Base-by-base conservation (phyloP, 2,113 vertebrate species). In the Candoia aspera region DNA sequence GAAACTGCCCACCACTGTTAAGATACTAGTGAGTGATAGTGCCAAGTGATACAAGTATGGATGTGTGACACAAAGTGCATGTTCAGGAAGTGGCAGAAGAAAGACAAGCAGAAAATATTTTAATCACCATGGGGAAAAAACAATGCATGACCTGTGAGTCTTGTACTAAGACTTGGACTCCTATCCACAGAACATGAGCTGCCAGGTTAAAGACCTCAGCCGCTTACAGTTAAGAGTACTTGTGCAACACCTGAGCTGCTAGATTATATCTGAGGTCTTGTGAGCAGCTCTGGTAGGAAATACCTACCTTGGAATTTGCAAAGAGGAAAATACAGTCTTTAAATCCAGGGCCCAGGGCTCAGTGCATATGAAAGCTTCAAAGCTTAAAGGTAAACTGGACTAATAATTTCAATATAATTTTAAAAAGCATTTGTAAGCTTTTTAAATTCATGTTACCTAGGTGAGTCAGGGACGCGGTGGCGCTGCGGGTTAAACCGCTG, bases 1-100 rank as follows among this genome's bases (percentile, higher is more conserved):
- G 93, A 96, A 96, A 10, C 98, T 98, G 49, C 97, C 98, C 0
- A 98, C 97, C n/a, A 96, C 96, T 3, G 19, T 98, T 17, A 98
- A 93, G 91, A 98, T 98, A 94, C 97, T 97, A 97, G 99, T 99
- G 95, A 97, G 99, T 94, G 73, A 79, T 37, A 37, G 2, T 19
- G 6, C 68, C 15, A 0, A 8, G 68, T 8, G 15, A 37, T 37
- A 37, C 54, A 11, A 5, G 8, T 2, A 0, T 6, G 3, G 17
- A 13, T 0, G 21, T 9, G 21, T 49, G 23, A 26, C 42, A 13
- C 33, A 53, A 84, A 53, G 23, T 49, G 68, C 68, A 33, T n/a
- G 17, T 37, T 73, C 68, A 37, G 2, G 68, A 73, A 33, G 15
- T 33, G 68, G 15, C 33, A 73, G n/a, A 37, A 73, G 13, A 68